Conservation (phyloP, 2,113 vertebrate genomes). For the Apodemus speciosus region DNA sequence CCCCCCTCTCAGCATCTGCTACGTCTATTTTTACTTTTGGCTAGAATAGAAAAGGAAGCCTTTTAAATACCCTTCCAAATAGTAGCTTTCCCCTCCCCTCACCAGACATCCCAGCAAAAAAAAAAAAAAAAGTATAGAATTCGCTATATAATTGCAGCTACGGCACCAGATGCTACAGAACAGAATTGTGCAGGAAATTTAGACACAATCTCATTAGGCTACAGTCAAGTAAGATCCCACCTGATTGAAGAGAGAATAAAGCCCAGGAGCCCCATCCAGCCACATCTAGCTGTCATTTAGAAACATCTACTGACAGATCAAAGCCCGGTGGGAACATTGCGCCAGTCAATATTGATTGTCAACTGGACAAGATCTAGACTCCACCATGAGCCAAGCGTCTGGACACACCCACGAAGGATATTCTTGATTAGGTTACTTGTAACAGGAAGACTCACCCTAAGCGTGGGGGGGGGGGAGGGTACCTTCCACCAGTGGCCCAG, state of each 20-base stretch:
- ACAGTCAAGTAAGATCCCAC: neutral
- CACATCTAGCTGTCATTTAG: neutral
- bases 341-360: neutral
- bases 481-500: neutral
- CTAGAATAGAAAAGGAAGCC: slow-evolving; percentile 47
- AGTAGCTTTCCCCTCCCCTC: neutral
- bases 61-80: slow-evolving; percentile 10
- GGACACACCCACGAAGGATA: neutral
- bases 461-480: neutral
- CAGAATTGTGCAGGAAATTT: neutral
- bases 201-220: neutral
- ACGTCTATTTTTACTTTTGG: slow-evolving; percentile 70
- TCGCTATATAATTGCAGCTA: neutral
- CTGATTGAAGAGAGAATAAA: neutral
- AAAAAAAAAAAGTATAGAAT: neutral
- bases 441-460: neutral
- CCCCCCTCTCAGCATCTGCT: neutral
- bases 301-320: neutral
- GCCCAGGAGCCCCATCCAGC: neutral
- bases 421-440: neutral
- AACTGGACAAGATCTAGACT: neutral
- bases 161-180: neutral
- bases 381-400: neutral
- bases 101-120: neutral
- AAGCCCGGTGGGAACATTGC: neutral